Evolutionary conservation across 2,113 vertebrate genomes (phyloP).

Genomic region (Pterocles burchelli): DNA sequence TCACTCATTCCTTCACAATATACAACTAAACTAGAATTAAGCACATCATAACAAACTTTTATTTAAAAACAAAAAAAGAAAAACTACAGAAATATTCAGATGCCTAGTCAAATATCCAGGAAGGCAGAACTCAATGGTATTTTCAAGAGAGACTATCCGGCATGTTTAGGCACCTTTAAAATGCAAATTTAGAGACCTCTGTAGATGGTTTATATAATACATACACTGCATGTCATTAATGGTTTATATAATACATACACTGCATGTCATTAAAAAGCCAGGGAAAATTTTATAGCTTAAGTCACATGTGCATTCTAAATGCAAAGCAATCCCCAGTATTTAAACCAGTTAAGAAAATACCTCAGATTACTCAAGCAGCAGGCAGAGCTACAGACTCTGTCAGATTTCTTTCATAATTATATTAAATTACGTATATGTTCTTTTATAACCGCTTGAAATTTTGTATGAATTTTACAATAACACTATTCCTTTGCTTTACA

Average conservation of each 20-base stretch:
- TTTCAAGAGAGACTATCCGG: not conserved
- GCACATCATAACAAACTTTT: not conserved
- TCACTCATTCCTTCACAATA: not conserved
- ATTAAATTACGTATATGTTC: not conserved
- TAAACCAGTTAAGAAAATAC: not conserved
- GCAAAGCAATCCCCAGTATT: not conserved
- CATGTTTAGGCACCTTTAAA: not conserved
- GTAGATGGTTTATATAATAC: not conserved
- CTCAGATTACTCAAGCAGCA: not conserved
- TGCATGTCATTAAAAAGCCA: not conserved
- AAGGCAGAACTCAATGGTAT: not conserved
- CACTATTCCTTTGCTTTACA: not conserved
- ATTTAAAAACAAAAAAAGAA: not conserved
- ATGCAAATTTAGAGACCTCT: not conserved
- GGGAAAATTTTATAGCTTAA: not conserved
- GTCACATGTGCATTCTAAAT: not conserved
- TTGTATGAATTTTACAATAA: not conserved
- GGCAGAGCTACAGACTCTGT: not conserved
- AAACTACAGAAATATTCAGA: not conserved
- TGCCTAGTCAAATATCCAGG: not conserved
- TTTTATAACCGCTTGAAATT: not conserved
- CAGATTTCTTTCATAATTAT: not conserved
- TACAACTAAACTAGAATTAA: not conserved
- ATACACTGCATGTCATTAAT: not conserved
- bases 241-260: not conserved